These are phyloP conservation scores for Ptilorrhoa leucosticta DNA, from an alignment of 2,113 vertebrate species.

Conservation along the genomic window DNA sequence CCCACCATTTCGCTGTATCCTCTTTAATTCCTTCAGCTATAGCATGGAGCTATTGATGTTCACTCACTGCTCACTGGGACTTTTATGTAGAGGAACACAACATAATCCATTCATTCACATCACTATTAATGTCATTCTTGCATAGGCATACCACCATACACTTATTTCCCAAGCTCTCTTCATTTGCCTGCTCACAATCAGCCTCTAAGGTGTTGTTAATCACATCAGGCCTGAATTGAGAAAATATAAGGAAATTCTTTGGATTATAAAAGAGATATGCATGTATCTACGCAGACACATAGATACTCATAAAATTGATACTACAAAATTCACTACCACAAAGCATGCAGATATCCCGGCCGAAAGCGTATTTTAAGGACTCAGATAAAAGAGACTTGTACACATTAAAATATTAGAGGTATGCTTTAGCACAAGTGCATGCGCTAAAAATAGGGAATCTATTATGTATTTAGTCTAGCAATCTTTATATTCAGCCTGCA, in stretches of 20 bases:
- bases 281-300: not conserved
- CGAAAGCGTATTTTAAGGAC: not conserved
- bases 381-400: not conserved
- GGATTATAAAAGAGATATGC: not conserved
- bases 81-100: not conserved
- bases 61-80: not conserved
- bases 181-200: not conserved
- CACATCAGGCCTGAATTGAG: not conserved
- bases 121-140: not conserved
- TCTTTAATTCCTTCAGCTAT: not conserved
- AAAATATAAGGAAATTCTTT: not conserved
- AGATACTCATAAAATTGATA: not conserved
- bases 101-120: not conserved
- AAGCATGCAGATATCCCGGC: not conserved
- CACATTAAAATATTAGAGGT: not conserved
- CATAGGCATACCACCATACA: not conserved
- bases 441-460: not conserved
- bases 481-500: not conserved
- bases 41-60: not conserved
- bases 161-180: not conserved
- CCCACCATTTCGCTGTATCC: not conserved
- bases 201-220: not conserved
- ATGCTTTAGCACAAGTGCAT: rapidly evolving
- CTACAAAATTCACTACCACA: not conserved
- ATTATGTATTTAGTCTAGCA: not conserved